A percentile compares a stretch with the other conserved stretches of the same genome.
phyloP scores from a whole-genome alignment of 2,888 invertebrate genomes.

The Parascotia fuliginaria region DNA sequence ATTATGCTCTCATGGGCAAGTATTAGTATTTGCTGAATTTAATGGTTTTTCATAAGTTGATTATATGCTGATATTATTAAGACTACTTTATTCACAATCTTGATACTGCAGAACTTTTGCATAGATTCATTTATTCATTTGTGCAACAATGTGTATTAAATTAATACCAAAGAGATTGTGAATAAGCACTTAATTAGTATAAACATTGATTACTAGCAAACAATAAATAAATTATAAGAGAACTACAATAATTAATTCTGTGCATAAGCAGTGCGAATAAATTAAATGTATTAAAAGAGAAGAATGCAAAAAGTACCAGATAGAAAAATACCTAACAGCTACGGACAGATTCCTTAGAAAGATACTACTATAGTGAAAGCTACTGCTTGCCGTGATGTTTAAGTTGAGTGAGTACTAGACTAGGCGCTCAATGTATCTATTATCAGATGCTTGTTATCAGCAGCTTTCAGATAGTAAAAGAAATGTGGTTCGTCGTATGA shows the following conservation, averaged over 20 bases:
- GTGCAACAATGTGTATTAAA: not conserved
- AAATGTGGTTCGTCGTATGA: slow-evolving; percentile 57
- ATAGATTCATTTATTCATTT: too few species aligned
- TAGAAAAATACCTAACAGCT: slow-evolving; percentile 43
- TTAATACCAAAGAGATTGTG: slow-evolving; percentile 14
- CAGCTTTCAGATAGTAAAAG: slow-evolving; percentile 62
- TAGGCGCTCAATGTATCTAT: slow-evolving; percentile 44
- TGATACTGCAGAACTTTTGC: slow-evolving; percentile 10
- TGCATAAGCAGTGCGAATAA: slow-evolving; percentile 79
- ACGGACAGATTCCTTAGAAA: slow-evolving; percentile 36
- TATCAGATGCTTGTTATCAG: slow-evolving; percentile 67
- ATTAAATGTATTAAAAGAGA: slow-evolving; percentile 43
- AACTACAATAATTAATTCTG: slow-evolving; percentile 48
- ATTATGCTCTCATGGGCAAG: slow-evolving; percentile 34
- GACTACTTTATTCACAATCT: slow-evolving; percentile 26
- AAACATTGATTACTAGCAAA: slow-evolving; percentile 55
- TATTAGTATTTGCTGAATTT: slow-evolving; percentile 26
- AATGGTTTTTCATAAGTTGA: slow-evolving; percentile 14
- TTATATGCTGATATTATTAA: slow-evolving; percentile 21
- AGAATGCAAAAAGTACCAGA: slow-evolving; percentile 43
- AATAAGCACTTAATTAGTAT: slow-evolving; percentile 24
- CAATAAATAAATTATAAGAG: slow-evolving; percentile 46
- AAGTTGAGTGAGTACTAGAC: slow-evolving; percentile 33
- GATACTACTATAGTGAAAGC: slow-evolving; percentile 46
- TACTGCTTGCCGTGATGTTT: slow-evolving; percentile 35